Conservation (phyloP, 2,797 vertebrate genomes). For the Saxicola maurus region DNA sequence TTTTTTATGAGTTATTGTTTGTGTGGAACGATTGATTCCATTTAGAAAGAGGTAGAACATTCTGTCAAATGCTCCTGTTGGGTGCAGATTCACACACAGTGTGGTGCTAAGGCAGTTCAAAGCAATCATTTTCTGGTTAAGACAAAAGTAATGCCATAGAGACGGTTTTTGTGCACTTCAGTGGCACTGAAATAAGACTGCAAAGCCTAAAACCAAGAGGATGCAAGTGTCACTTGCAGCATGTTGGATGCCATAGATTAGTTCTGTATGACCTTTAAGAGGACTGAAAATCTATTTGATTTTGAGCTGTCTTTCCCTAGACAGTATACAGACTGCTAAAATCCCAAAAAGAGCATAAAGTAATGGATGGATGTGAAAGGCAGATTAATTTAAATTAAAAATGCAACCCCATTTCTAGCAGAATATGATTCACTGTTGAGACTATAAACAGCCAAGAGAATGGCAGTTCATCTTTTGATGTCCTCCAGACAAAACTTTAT, state of each 20-base stretch:
- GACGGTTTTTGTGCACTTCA: not conserved
- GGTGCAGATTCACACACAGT: not conserved
- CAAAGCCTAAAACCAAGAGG: not conserved
- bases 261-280: not conserved
- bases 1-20: conserved; percentile 5
- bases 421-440: not conserved
- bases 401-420: not conserved
- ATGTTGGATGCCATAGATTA: not conserved
- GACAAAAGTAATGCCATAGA: not conserved
- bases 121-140: not conserved
- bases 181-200: not conserved
- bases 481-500: not conserved
- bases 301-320: not conserved
- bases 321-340: not conserved
- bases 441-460: not conserved
- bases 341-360: not conserved
- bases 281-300: not conserved
- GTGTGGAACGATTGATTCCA: not conserved
- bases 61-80: not conserved
- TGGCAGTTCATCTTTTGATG: not conserved
- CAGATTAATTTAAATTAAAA: not conserved
- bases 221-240: not conserved
- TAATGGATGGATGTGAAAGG: not conserved
- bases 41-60: not conserved
- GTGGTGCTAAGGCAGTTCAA: not conserved